Base-by-base conservation (phyloP, 2,113 vertebrate species). In the Eurypyga helias region DNA sequence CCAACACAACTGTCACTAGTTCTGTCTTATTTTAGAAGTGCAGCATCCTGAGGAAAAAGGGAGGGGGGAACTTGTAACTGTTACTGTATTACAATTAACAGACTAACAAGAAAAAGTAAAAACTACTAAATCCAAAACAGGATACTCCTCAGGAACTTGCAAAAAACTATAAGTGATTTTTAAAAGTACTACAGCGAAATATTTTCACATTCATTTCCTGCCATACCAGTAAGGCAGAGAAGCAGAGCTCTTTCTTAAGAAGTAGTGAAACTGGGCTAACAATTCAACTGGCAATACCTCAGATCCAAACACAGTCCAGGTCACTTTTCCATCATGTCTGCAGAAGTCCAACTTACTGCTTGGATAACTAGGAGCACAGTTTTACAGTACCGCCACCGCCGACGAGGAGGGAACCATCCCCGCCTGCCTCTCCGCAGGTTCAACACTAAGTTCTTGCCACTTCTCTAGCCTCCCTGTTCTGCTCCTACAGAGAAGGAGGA, bases 141-240 rank as follows among this genome's bases (percentile, higher is more conserved):
- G 67, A 88, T 64, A 62, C 34, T 58, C 26, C 36, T 83, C 79
- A 58, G 58, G 90, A 95, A 83, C 79, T 62, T 77, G 18, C 14
- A 64, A 85, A 36, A 81, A 82, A 69, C 5, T 49, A 21, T 0
- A 89, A 14, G 38, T 36, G 4, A 70, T 65, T 85, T 94, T 83
- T 70, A 1, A 54, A 89, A 69, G 26, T 34, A 61, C 52, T 31
- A 52, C 33, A 54, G 54, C 49, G 31, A 87, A 95, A 77, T 87
- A 91, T 55, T 87, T 96, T 94, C 64, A 73, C 3, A 4, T 83
- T 76, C 8, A 33, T 93, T 94, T 97, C 82, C 92, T 90, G 66
- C 29, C 77, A 28, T 17, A 66, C n/a, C 77, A 61, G 33, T 57
- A 58, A 71, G 83, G 41, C 46, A 92, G 33, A 73, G 7, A 16